Evolutionary conservation across 1,140 invertebrate genomes (phyloP), one percentile per base, ranked within the genome.

Genomic region (Procambarus virginalis): DNA sequence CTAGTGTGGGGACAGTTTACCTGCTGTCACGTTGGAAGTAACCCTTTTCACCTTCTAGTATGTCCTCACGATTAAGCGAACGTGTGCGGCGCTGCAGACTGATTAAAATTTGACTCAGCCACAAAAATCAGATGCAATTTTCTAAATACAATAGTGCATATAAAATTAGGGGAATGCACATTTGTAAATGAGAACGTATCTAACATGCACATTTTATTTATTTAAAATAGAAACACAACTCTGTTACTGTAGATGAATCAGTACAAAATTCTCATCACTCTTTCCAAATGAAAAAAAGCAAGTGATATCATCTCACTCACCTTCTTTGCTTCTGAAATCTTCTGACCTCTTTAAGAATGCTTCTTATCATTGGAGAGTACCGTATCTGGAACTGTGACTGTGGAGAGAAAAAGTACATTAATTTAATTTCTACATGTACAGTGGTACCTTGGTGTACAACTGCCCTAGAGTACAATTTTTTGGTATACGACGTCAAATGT

Each of bases 321-420:
- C 88, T 89, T 64, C 82, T 84, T 75, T 89, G 88, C 49, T 89
- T 89, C 46, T 89, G 88, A 70, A 89, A 89, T 89, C 88, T 89
- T 84, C 88, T 64, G n/a, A 89, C 88, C 22, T 89, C 88, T 78
- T 89, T 89, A n/a, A 89, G 82, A 78, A 89, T 89, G 55, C 84
- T 89, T 46, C 88, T 14, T 77, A 89, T 89, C 81, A 82, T 89
- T 14, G 88, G 88, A 2, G 88, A 89, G 60, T 89, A 89, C 73
- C 88, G 81, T 20, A 89, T 89, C 88, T 89, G 88, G 88, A 89
- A 89, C 88, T 89, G 88, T 64, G 88, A 89, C 88, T 89, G 88
- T 80, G 85, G 77, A 68, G 49, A 68, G 49, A 60, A 68, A 22
- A 79, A 1, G 78, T 78, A 79, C 4, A 49, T 60, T 64, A 48